phyloP scores from a whole-genome alignment of 2,113 vertebrate species.

The Triplophysa rosa region DNA sequence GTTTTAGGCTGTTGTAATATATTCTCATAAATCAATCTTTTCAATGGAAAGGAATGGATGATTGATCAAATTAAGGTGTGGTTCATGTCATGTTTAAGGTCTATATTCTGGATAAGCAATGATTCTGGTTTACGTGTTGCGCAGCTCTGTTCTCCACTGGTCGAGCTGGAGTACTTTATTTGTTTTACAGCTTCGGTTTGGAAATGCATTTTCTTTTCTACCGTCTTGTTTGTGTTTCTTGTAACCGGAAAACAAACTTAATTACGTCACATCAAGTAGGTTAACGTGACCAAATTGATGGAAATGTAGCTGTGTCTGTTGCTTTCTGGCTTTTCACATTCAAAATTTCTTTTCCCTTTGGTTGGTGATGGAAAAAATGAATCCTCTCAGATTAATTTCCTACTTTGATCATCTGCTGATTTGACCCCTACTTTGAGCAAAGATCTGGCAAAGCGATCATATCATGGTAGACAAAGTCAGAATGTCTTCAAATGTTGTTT shows the following conservation, averaged over 20 bases:
- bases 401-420: conserved; percentile 5
- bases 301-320: neutral
- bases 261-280: too few species aligned
- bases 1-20: neutral
- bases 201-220: too few species aligned
- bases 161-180: too few species aligned
- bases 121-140: too few species aligned
- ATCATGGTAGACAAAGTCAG: neutral
- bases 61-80: neutral
- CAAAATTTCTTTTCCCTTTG: neutral
- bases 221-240: too few species aligned
- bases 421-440: neutral
- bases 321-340: neutral
- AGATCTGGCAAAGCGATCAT: conserved; percentile 16
- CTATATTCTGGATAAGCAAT: neutral
- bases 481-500: conserved; percentile 48
- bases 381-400: neutral
- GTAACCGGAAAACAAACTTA: too few species aligned
- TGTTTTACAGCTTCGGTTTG: too few species aligned
- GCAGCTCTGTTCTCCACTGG: too few species aligned
- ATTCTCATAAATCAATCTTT: neutral
- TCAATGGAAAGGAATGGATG: neutral
- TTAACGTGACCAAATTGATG: neutral
- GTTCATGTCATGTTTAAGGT: too few species aligned
- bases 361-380: neutral